Base-by-base conservation (phyloP, 1,140 invertebrate species). In the Drosophila repletoides region DNA sequence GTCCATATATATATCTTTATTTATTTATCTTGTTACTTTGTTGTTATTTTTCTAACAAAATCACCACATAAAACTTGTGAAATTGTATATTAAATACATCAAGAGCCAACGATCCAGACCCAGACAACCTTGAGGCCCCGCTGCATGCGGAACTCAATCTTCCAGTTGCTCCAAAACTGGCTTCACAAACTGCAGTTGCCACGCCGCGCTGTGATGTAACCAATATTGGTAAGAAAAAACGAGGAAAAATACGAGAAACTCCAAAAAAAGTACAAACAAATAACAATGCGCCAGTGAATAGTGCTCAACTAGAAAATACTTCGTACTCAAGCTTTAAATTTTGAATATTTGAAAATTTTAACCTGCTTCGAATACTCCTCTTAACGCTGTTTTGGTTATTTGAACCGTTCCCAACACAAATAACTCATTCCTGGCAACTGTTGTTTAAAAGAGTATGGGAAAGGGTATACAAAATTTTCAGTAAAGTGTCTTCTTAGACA, bases 101-200 rank as follows among this genome's bases (percentile, higher is more conserved):
- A n/a, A n/a, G n/a, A n/a, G n/a, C n/a, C n/a, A n/a, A n/a, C n/a
- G 60, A 60, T 55, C 29, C 28, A 59, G 38, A 36, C 41, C 21
- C 52, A 61, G 52, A 66, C 79, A 74, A 67, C 77, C 77, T 83
- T 83, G 77, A 72, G 31, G 48, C 38, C 31, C 15, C 12, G 31
- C 41, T 83, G 73, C 77, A 83, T 73, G 73, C 77, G 77, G 77
- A 83, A 83, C 77, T 70, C 36, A 19, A 52, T 22, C 24, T n/a
- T n/a, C n/a, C 15, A 33, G 55, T 36, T 66, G 41, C 15, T 28
- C 26, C 53, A 41, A 40, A 15, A 14, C 0, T 10, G 21, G n/a
- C 14, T 45, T 21, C 34, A 26, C 4, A 9, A 15, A 9, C 38
- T 68, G 67, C 67, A 79, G 19, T 56, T 69, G 65, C 63, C 29